Base-by-base conservation (phyloP, 1,140 invertebrate species). In the Harlomillsia oculata region DNA sequence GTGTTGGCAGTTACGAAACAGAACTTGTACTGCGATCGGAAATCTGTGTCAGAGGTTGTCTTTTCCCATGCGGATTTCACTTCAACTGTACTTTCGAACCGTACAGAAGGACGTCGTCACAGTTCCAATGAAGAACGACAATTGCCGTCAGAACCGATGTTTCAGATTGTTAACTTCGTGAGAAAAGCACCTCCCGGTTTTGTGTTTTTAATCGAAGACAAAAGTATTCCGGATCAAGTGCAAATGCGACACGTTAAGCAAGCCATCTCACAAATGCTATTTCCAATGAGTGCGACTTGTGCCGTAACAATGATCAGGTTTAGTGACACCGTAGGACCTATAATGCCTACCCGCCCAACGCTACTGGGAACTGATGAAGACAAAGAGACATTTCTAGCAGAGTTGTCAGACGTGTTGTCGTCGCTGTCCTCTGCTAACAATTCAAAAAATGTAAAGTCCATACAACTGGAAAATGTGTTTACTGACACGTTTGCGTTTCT, bases 1-100 rank as follows among this genome's bases (percentile, higher is more conserved):
- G 46, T 44, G 32, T 28, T 64, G 18, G 61, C 71, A 4, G 66
- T 66, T 1, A 71, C 69, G 26, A 66, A 66, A 34, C 71, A 72
- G 11, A 72, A 72, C 53, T 30, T 65, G 29, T 43, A 64, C 1
- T 66, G 67, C 21, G 37, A 60, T 11, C 52, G 63, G 39, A 59
- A 40, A 41, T 65, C 65, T 25, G 59, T 59, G 0, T 53, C 46
- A 14, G 62, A 66, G 16, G 56, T 64, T 8, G 26, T 68, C 1
- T 20, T 45, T 9, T 46, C 48, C 14, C 66, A 65, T 59, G 16
- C 18, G 28, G 65, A 67, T 55, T 66, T 66, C 20, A 5, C 43
- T 26, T 25, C 16, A 9, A 34, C 8, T 34, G n/a, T 9, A 34
- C n/a, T 34, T 34, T 34, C 8, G n/a, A 34, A 9, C n/a, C 32